Evolutionary conservation across 2,888 invertebrate genomes (phyloP).

Genomic region (Brachycybe producta): DNA sequence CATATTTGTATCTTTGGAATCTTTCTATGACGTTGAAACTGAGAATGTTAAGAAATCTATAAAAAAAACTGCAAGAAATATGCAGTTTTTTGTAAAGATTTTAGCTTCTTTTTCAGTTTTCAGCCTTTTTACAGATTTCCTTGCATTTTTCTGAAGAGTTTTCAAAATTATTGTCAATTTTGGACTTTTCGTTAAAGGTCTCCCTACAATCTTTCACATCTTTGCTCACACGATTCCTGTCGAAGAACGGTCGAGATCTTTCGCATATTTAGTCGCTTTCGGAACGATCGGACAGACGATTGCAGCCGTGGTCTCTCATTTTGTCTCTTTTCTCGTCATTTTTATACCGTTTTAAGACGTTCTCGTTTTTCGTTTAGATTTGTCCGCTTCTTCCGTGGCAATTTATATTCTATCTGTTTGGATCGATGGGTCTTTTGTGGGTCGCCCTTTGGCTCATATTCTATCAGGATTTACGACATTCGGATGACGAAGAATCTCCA

Average conservation of each 20-base stretch:
- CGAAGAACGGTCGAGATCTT: conserved; percentile 56
- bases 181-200: conserved; percentile 40
- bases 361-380: conserved; percentile 35
- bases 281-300: conserved; percentile 63
- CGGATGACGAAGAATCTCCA: conserved; percentile 40
- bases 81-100: no score
- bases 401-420: conserved; percentile 52
- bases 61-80: no score
- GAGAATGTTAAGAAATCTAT: no score
- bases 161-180: no score
- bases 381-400: conserved; percentile 56
- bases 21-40: no score
- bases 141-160: no score
- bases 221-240: conserved; percentile 57
- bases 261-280: conserved; percentile 55
- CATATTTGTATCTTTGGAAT: no score
- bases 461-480: conserved; percentile 42
- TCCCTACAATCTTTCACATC: conserved; percentile 61
- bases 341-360: background rate
- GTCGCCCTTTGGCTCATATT: conserved; percentile 48
- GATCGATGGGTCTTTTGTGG: conserved; percentile 53
- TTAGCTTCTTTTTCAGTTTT: no score
- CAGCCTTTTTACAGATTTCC: no score
- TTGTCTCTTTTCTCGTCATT: background rate
- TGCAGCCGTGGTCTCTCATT: conserved; percentile 45